These are phyloP conservation scores for Caretta caretta DNA, from an alignment of 2,113 vertebrate genomes.

Conservation along the genomic window DNA sequence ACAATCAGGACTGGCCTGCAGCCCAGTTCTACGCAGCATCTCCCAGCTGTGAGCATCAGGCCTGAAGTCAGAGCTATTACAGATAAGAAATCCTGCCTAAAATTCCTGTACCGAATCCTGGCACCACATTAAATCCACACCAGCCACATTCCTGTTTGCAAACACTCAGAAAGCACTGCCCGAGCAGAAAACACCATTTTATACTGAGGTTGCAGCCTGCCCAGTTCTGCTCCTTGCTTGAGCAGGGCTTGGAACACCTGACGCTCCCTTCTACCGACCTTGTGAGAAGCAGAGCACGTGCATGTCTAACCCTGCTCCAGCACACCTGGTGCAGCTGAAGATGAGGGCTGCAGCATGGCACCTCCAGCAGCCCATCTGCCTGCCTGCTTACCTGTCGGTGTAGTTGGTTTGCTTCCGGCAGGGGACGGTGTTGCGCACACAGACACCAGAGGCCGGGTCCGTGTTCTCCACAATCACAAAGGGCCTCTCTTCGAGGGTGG, in stretches of 20 bases:
- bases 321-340: neutral
- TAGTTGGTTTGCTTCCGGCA: slow-evolving; percentile 95
- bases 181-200: neutral
- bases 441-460: slow-evolving; percentile 90
- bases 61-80: neutral
- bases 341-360: neutral
- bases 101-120: neutral
- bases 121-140: neutral
- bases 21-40: neutral
- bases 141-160: neutral
- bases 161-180: neutral
- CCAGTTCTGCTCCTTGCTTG: neutral
- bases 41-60: neutral
- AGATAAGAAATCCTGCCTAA: neutral
- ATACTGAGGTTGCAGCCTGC: neutral
- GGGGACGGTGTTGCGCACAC: slow-evolving; percentile 96
- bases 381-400: slow-evolving; percentile 82
- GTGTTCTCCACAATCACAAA: slow-evolving; percentile 98
- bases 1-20: no score
- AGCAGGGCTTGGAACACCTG: neutral
- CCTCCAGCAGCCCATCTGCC: neutral
- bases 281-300: neutral
- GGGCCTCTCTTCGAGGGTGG: slow-evolving; percentile 95
- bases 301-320: neutral
- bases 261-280: neutral